These are phyloP conservation scores for Climacteris rufus DNA, from an alignment of 2,113 vertebrate genomes.

Conservation along the genomic window DNA sequence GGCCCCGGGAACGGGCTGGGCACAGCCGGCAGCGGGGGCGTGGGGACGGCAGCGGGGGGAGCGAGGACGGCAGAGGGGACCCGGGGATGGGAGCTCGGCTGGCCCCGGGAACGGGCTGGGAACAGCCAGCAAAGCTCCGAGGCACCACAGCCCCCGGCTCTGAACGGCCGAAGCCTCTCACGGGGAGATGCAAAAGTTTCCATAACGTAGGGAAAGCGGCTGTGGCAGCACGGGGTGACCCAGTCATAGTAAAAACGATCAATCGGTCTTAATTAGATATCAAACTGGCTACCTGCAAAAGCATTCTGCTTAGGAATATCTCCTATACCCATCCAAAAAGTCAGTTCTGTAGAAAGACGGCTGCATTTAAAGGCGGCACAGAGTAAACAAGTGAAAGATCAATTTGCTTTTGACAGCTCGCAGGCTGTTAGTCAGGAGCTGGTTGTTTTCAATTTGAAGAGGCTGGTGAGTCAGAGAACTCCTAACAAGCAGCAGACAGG, in stretches of 20 bases:
- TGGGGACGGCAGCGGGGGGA: no score
- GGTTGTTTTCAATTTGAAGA: neutral
- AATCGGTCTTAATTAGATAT: no score
- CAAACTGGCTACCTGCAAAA: neutral
- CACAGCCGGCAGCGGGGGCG: no score
- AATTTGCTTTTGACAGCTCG: neutral
- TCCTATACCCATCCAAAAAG: rapidly evolving
- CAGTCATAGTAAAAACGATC: rapidly evolving
- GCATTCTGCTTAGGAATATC: rapidly evolving
- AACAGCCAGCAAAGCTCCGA: rapidly evolving
- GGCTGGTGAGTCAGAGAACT: neutral
- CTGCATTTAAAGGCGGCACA: rapidly evolving
- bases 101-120: neutral
- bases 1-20: no score
- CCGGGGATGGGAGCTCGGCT: no score
- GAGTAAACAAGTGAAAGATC: neutral
- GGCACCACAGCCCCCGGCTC: rapidly evolving
- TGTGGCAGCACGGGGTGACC: neutral
- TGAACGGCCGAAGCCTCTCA: rapidly evolving
- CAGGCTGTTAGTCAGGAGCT: neutral
- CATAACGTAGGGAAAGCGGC: rapidly evolving
- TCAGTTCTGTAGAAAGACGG: neutral
- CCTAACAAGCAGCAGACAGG: neutral
- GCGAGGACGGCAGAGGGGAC: no score
- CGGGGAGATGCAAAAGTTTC: rapidly evolving